Conservation (phyloP, 2,888 invertebrate species). For the Sphinx pinastri region DNA sequence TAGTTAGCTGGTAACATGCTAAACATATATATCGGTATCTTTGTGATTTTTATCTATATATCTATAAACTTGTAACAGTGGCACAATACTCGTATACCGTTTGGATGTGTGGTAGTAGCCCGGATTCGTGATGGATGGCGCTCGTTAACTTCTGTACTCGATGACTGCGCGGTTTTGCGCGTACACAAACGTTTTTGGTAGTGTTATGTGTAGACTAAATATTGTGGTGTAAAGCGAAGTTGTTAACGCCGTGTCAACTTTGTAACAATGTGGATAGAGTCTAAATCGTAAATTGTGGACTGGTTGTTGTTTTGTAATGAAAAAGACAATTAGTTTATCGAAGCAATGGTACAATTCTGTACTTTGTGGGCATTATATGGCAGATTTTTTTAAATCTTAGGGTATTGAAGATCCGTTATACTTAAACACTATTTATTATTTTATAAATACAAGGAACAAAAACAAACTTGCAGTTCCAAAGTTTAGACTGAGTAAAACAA, state of each 20-base stretch:
- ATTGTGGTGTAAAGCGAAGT: background rate
- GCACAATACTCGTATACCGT: background rate
- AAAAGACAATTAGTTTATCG: background rate
- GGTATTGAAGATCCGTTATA: no score
- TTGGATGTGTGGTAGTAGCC: background rate
- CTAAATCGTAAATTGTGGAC: background rate
- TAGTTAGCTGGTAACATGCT: no score
- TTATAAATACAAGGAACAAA: no score
- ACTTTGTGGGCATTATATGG: no score
- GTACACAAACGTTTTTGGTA: background rate
- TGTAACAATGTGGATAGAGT: background rate
- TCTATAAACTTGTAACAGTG: background rate
- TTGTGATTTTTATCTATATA: no score
- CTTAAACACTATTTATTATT: no score
- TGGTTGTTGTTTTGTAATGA: no score
- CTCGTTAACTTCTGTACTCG: background rate
- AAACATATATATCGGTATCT: no score
- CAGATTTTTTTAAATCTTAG: no score
- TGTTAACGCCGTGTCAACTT: background rate
- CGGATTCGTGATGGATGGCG: conserved; percentile 9
- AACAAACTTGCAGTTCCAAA: no score
- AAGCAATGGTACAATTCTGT: no score
- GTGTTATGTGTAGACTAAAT: background rate
- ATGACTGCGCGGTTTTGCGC: background rate
- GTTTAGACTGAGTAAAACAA: no score